Base-by-base conservation (phyloP, 2,888 invertebrate species). In the Aphodius sticticus region DNA sequence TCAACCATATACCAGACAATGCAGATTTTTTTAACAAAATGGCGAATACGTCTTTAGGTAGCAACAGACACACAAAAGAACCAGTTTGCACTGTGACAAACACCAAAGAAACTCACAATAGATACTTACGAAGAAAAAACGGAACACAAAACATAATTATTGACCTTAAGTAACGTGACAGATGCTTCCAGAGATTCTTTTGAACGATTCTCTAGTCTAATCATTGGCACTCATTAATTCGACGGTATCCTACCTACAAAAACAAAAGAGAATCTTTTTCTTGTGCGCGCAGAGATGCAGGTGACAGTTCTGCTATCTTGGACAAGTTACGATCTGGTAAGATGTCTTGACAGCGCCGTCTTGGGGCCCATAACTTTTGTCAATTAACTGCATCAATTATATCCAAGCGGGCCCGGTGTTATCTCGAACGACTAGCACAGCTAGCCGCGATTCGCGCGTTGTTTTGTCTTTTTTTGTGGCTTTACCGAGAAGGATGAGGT, bases 381-480 rank as follows among this genome's bases (percentile, higher is more conserved):
- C 79, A 79, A 79, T 79, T 79, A 79, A 79, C 79, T 38, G 77
- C 77, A 74, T 79, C 74, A 77, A 79, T 79, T 79, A 79, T 79
- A 77, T 74, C 76, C 76, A 79, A 72, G 74, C 53, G 53, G 53
- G 53, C 53, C 12, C 26, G 2, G 53, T 53, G 79, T 77, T 79
- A 79, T 79, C 79, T 77, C 38, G 9, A 12, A 53, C 53, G 2
- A 53, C 12, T 53, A 53, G 2, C 53, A 53, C 12, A 1, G 53
- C 53, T 53, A 12, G 53, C 53, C 53, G 53, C 53, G 53, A 53
- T 53, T 53, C 53, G 53, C 53, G 53, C 1, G 53, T 9, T 53
- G 9, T 53, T 53, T 53, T 53, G 53, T 5, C 6, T 53, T 53
- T 12, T 53, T 53, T 53, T 53, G 26, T 53, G 12, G 9, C 12